Conservation (phyloP, 2,888 invertebrate species). For the Lasioglossum leucozonium region DNA sequence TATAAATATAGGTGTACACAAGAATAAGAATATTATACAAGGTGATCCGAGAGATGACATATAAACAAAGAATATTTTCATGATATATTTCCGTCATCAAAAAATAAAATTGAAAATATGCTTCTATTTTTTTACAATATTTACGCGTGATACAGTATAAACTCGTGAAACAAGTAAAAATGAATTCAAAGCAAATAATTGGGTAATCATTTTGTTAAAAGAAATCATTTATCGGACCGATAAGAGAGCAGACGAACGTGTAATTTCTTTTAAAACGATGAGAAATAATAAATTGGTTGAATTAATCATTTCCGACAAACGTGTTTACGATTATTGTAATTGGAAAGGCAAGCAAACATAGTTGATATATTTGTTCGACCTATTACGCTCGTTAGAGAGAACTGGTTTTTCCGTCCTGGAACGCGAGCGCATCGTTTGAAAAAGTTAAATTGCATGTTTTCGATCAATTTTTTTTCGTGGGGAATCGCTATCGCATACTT, state of each 20-base stretch:
- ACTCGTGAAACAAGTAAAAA: not conserved
- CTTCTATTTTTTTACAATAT: not conserved
- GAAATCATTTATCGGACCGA: not conserved
- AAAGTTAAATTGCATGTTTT: slow-evolving; percentile 9
- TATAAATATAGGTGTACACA: slow-evolving; percentile 11
- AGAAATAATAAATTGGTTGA: not conserved
- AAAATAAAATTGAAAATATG: not conserved
- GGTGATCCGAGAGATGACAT: not conserved
- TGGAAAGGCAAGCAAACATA: not conserved
- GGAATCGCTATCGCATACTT: not conserved
- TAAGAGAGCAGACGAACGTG: not conserved
- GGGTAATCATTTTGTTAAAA: not conserved
- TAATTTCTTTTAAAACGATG: not conserved
- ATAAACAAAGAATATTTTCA: not conserved
- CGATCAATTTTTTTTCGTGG: not conserved
- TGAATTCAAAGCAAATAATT: not conserved
- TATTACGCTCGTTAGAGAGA: not conserved
- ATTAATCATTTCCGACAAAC: not conserved
- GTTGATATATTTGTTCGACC: not conserved
- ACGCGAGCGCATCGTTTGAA: not conserved
- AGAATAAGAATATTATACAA: slow-evolving; percentile 28
- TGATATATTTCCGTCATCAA: not conserved
- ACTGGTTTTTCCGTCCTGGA: not conserved
- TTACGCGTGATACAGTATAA: not conserved
- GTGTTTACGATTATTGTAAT: not conserved